A percentile compares a stretch with the other conserved stretches of the same genome.
Evolutionary conservation across 2,113 vertebrate species (phyloP).

Genomic region (Paramormyrops kingsleyae): DNA sequence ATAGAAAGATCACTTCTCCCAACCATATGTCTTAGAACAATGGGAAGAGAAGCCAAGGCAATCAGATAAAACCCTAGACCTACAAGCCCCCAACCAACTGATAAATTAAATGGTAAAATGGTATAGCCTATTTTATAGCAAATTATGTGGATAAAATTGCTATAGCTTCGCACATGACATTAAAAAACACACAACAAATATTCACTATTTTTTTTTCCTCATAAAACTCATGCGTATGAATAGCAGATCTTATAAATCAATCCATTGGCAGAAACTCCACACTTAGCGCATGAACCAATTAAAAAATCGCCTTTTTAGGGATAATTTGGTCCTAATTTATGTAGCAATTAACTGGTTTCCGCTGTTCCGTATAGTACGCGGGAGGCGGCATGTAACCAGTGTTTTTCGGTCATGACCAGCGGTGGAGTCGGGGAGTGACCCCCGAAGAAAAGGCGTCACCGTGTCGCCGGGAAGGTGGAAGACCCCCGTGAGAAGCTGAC

Average conservation of each 20-base stretch:
- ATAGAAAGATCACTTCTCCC: not conserved
- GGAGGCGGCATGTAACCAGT: not conserved
- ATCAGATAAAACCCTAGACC: not conserved
- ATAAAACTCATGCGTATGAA: not conserved
- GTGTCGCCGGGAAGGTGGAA: not conserved
- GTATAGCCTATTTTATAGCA: not conserved
- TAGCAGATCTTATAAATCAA: not conserved
- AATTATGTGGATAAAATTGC: not conserved
- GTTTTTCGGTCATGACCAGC: not conserved
- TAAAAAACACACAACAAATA: not conserved
- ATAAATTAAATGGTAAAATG: not conserved
- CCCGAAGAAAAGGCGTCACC: not conserved
- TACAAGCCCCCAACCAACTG: not conserved
- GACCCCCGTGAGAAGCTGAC: not conserved
- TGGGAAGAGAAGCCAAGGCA: not conserved
- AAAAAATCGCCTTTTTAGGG: not conserved
- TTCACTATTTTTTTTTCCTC: not conserved
- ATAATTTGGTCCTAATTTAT: not conserved
- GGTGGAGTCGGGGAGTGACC: not conserved
- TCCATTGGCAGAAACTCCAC: not conserved
- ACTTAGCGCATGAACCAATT: not conserved
- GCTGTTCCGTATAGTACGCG: not conserved
- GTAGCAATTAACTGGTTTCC: not conserved
- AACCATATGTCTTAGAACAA: not conserved
- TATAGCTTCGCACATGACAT: not conserved